Evolutionary conservation across 2,113 vertebrate genomes (phyloP).

Genomic region (pig (Sus scrofa)): DNA sequence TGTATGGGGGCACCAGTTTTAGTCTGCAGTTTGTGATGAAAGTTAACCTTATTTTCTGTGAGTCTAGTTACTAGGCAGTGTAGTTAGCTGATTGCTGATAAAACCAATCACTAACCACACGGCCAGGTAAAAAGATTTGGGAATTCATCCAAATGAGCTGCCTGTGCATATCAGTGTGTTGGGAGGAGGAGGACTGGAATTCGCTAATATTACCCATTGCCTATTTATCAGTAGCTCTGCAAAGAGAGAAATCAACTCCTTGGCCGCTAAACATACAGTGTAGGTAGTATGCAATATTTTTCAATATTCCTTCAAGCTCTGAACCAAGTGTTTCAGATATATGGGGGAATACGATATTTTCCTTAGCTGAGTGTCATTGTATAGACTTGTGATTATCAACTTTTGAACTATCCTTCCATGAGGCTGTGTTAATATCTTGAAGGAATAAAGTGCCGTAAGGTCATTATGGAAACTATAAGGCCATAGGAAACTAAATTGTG

Average conservation of each 20-base stretch:
- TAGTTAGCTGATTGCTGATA: slow-evolving; percentile 94
- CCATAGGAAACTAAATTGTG: not conserved
- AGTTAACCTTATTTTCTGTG: slow-evolving; percentile 37
- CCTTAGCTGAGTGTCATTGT: slow-evolving; percentile 11
- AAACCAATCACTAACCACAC: slow-evolving; percentile 95
- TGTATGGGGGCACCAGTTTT: not conserved
- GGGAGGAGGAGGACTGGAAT: not conserved
- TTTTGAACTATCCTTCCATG: slow-evolving; percentile 20
- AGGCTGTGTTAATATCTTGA: slow-evolving; percentile 4
- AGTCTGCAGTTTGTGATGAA: not conserved
- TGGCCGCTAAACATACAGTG: not conserved
- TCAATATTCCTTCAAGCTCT: slow-evolving; percentile 25
- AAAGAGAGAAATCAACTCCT: slow-evolving; percentile 12
- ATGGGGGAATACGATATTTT: not conserved
- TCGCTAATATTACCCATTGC: not conserved
- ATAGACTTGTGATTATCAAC: slow-evolving; percentile 14
- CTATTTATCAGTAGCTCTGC: not conserved
- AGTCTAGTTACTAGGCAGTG: slow-evolving; percentile 95
- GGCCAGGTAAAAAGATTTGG: slow-evolving; percentile 91
- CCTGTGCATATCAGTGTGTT: fast-evolving
- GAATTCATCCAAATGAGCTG: not conserved
- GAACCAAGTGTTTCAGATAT: not conserved
- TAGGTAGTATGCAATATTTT: not conserved
- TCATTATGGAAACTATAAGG: not conserved
- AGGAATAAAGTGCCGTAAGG: slow-evolving; percentile 67